Conservation (phyloP, 2,888 invertebrate genomes). For the Epirrhoe alternata region DNA sequence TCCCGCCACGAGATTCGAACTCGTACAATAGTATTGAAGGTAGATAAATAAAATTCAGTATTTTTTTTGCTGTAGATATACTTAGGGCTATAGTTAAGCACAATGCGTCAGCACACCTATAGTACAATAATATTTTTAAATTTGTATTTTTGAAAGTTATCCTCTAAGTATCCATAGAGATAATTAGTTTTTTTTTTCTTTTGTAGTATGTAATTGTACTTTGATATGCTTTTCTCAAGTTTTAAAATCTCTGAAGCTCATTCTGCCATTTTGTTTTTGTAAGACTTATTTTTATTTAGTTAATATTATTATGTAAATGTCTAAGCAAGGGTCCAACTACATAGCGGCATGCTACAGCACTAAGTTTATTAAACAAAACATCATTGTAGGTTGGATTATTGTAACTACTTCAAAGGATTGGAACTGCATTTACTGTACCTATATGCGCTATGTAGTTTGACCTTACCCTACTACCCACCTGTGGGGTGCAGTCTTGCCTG, state of each 20-base stretch:
- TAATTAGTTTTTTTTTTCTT: neutral
- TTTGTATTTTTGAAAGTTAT: conserved; percentile 35
- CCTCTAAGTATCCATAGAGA: no score
- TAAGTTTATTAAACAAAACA: no score
- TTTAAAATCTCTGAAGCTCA: neutral
- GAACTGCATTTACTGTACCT: no score
- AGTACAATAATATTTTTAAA: conserved; percentile 35
- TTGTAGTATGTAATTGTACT: neutral
- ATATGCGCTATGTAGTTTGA: conserved; percentile 1
- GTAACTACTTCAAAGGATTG: no score
- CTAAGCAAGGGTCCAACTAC: neutral
- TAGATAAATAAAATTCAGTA: neutral
- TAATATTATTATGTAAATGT: neutral
- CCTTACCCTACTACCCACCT: neutral
- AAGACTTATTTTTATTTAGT: neutral
- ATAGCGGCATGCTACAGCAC: conserved; percentile 1
- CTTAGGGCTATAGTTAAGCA: conserved; percentile 19
- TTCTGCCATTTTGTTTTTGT: neutral
- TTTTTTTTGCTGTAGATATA: conserved; percentile 15
- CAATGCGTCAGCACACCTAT: conserved; percentile 26
- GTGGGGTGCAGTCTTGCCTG: conserved; percentile 15
- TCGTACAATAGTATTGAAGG: no score
- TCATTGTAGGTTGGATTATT: no score
- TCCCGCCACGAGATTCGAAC: no score
- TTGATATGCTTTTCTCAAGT: neutral